phyloP scores from a whole-genome alignment of 2,888 invertebrate genomes.

The Xestia c-nigrum region DNA sequence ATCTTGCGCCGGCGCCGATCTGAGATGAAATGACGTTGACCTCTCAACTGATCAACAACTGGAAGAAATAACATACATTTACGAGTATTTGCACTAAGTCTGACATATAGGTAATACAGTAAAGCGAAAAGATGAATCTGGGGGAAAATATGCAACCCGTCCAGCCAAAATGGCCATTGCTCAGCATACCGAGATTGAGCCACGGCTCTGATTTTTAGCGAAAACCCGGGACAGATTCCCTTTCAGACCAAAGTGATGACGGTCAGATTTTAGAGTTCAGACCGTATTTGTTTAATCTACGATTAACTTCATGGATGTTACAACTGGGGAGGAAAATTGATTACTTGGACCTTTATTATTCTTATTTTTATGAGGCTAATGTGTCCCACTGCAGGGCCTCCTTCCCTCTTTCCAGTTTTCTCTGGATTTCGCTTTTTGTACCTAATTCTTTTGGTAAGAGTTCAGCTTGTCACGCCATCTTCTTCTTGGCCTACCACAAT shows the following conservation, averaged over 20 bases:
- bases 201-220: neutral
- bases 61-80: neutral
- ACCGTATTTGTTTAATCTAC: neutral
- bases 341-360: neutral
- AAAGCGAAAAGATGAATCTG: neutral
- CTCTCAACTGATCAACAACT: slow-evolving; percentile 19
- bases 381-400: neutral
- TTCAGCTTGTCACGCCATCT: too few species aligned
- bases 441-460: neutral
- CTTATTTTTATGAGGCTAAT: neutral
- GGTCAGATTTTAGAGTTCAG: neutral
- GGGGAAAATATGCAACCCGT: neutral
- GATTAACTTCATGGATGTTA: neutral
- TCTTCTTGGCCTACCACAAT: too few species aligned
- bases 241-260: neutral
- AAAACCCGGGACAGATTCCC: neutral
- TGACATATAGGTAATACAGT: neutral
- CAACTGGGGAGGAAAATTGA: neutral
- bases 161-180: neutral
- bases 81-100: neutral
- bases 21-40: slow-evolving; percentile 36
- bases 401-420: neutral
- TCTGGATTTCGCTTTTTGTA: neutral
- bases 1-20: slow-evolving; percentile 48
- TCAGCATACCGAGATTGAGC: neutral